Evolutionary conservation across 2,797 vertebrate species (phyloP).

Genomic region (Alosa sapidissima): DNA sequence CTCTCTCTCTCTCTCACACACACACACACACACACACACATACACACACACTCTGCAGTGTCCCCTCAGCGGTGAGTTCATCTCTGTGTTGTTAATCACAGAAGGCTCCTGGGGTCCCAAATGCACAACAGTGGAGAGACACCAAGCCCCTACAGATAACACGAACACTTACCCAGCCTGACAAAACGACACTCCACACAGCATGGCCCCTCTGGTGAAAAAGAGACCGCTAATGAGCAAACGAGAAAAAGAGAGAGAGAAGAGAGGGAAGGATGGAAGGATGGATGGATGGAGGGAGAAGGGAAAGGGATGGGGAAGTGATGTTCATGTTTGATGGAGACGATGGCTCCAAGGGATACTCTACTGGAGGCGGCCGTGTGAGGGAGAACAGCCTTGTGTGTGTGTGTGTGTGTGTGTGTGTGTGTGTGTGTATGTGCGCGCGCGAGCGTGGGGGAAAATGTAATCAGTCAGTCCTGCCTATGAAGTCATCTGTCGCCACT

Average conservation of each 20-base stretch:
- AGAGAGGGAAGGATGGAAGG: not conserved
- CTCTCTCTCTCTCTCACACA: not conserved
- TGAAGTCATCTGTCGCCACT: not conserved
- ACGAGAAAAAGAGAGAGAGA: not conserved
- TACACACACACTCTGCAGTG: not conserved
- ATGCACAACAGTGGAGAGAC: not conserved
- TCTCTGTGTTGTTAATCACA: conserved; percentile 13
- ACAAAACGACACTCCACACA: not conserved
- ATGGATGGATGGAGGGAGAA: not conserved
- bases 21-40: not conserved
- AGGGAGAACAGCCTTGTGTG: not conserved
- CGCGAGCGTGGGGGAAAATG: too few relatives aligned
- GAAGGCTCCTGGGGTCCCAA: not conserved
- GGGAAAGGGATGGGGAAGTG: not conserved
- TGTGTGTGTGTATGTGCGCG: too few relatives aligned
- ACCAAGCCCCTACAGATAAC: not conserved
- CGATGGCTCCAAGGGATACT: not conserved
- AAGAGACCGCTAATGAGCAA: not conserved
- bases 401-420: not conserved
- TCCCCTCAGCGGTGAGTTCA: not conserved
- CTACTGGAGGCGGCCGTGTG: not conserved
- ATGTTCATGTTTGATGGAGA: conserved; percentile 4
- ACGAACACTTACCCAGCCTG: not conserved
- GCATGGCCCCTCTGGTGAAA: not conserved
- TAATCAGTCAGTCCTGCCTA: not conserved